phyloP scores from a whole-genome alignment of 2,888 invertebrate genomes.

The Parnassius orleans region DNA sequence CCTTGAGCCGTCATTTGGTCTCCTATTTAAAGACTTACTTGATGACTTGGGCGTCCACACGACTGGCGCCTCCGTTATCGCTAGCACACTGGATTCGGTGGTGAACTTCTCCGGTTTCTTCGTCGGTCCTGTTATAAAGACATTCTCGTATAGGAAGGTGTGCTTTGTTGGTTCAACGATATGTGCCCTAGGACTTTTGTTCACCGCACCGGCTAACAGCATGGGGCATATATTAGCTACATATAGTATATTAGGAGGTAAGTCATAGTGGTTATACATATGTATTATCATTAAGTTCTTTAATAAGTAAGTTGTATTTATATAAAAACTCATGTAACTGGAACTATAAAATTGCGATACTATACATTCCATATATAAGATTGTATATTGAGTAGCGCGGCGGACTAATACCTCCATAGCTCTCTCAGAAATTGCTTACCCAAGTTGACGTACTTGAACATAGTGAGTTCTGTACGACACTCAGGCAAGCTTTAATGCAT shows the following conservation, averaged over 20 bases:
- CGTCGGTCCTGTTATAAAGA: slow-evolving; percentile 88
- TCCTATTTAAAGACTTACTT: slow-evolving; percentile 88
- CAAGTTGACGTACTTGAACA: no score
- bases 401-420: no score
- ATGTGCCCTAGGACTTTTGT: slow-evolving; percentile 84
- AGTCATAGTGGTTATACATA: slow-evolving; percentile 40
- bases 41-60: slow-evolving; percentile 86
- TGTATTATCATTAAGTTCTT: no score
- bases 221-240: slow-evolving; percentile 86
- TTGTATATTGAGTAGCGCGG: no score
- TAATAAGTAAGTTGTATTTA: no score
- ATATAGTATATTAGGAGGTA: slow-evolving; percentile 88
- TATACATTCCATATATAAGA: no score
- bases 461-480: no score
- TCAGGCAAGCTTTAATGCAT: no score
- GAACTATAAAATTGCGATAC: no score
- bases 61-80: slow-evolving; percentile 87
- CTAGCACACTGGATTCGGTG: slow-evolving; percentile 87
- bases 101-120: slow-evolving; percentile 90
- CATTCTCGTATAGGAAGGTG: slow-evolving; percentile 87
- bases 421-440: no score
- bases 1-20: slow-evolving; percentile 89
- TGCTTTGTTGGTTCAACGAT: slow-evolving; percentile 84
- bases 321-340: no score
- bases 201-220: slow-evolving; percentile 85